phyloP scores from a whole-genome alignment of 2,113 vertebrate species.

The rabbit (Oryctolagus cuniculus) region DNA sequence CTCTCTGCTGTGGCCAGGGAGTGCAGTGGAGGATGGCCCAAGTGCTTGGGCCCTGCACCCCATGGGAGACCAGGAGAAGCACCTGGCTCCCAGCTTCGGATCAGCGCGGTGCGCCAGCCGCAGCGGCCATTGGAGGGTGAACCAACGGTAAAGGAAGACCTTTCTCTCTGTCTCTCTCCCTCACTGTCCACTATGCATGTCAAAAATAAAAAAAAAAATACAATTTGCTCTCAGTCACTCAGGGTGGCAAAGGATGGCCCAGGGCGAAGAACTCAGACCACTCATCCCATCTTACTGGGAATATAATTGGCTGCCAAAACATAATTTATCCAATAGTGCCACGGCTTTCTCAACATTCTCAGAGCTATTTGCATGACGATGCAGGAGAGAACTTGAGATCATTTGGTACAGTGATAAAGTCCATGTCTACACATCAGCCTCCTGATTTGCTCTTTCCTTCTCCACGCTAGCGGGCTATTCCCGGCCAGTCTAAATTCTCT shows the following conservation, averaged over 20 bases:
- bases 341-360: neutral
- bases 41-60: no score
- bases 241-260: neutral
- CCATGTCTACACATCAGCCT: neutral
- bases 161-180: no score
- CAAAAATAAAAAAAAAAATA: no score
- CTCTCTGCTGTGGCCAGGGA: no score
- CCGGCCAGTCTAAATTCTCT: neutral
- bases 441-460: neutral
- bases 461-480: accelerated
- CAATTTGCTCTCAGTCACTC: neutral
- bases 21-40: no score
- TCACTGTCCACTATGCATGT: no score
- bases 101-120: no score
- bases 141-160: no score
- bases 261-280: neutral
- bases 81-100: no score
- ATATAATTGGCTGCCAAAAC: neutral
- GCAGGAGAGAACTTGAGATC: neutral
- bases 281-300: neutral
- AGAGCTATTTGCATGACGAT: neutral
- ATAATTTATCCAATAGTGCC: neutral
- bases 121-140: no score
- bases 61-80: no score
- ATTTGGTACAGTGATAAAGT: neutral